Evolutionary conservation across 2,888 invertebrate species (phyloP).

Genomic region (Aromia moschata): DNA sequence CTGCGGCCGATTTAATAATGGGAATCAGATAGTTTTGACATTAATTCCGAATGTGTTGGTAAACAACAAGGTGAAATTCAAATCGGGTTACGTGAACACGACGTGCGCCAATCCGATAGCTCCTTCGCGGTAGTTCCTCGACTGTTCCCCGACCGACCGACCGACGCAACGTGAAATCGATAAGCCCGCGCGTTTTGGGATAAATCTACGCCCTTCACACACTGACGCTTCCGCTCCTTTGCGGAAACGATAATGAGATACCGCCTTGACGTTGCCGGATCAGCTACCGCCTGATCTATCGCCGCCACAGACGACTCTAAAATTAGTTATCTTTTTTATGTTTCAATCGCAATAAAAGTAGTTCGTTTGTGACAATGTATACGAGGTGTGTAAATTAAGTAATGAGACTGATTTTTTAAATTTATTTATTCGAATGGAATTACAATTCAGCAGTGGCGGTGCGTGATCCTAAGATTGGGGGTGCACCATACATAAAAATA

Average conservation of each 20-base stretch:
- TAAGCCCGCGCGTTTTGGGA: constrained; percentile 16
- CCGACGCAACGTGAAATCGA: constrained; percentile 23
- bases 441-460: too few species aligned
- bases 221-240: constrained; percentile 21
- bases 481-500: too few species aligned
- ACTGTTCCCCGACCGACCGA: constrained; percentile 16
- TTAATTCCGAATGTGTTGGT: constrained; percentile 33
- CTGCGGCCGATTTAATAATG: too few species aligned
- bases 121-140: constrained; percentile 15
- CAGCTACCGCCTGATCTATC: neutral
- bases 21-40: constrained; percentile 33
- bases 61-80: constrained; percentile 33
- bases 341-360: too few species aligned
- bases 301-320: too few species aligned
- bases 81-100: constrained; percentile 9
- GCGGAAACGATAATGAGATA: constrained; percentile 17
- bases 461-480: too few species aligned
- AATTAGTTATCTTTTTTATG: too few species aligned
- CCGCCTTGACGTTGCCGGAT: constrained; percentile 1
- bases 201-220: constrained; percentile 18
- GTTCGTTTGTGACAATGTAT: too few species aligned
- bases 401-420: too few species aligned
- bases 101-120: constrained; percentile 20
- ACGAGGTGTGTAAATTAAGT: too few species aligned
- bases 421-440: too few species aligned